These are phyloP conservation scores for Tetragnatha montana DNA, from an alignment of 2,888 invertebrate genomes.

Conservation along the genomic window DNA sequence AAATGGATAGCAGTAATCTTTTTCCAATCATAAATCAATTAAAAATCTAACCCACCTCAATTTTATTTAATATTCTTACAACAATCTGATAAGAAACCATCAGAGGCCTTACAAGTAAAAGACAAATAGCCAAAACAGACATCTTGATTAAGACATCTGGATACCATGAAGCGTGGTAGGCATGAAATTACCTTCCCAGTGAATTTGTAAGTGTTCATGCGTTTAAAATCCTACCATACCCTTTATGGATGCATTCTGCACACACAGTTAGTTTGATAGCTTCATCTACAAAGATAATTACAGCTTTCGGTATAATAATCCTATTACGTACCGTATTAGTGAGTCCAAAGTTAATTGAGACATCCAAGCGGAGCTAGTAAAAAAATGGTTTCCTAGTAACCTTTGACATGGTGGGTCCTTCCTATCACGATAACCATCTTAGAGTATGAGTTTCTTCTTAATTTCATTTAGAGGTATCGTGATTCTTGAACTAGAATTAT, in stretches of 20 bases:
- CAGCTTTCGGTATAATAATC: slow-evolving; percentile 2
- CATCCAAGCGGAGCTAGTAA: not conserved
- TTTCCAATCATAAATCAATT: not conserved
- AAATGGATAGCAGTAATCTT: no score
- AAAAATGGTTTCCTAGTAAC: not conserved
- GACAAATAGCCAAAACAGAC: not conserved
- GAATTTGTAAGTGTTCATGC: not conserved
- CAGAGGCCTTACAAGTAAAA: not conserved
- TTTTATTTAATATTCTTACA: not conserved
- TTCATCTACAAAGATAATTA: slow-evolving; percentile 27
- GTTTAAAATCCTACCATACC: not conserved
- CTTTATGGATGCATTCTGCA: not conserved
- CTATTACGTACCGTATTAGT: slow-evolving; percentile 7
- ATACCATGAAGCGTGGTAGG: not conserved
- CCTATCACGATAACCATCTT: not conserved
- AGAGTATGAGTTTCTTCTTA: not conserved
- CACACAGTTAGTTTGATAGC: not conserved
- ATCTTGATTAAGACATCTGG: not conserved
- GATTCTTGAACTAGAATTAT: not conserved
- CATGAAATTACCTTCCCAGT: not conserved
- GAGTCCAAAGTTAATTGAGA: slow-evolving; percentile 22
- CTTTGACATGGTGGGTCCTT: not conserved
- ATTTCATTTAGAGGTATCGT: not conserved
- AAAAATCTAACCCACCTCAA: not conserved
- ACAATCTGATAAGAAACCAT: not conserved